Base-by-base conservation (phyloP, 2,888 invertebrate genomes). In the Epiblema foenella region DNA sequence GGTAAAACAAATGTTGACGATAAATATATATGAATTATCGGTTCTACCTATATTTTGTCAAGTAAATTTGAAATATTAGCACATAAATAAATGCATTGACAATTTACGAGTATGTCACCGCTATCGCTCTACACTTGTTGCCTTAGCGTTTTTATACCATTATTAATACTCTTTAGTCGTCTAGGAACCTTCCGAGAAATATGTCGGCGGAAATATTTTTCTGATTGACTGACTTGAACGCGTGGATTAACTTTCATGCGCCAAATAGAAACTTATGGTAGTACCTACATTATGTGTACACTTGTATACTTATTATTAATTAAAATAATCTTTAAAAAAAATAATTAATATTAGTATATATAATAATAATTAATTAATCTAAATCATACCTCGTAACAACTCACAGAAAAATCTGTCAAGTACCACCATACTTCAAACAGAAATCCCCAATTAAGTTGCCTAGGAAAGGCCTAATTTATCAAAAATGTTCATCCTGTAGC, bases 401-500 rank as follows among this genome's bases (percentile, higher is more conserved):
- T 17, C 10, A 51, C 51, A 51, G 17, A 17, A 51, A 18, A 1
- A 51, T 18, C 9, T 11, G 4, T 57, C 33, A 33, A 10, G 0
- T 57, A 33, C 4, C 5, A 17, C 1, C 33, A 10, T 29, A 46
- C n/a, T 4, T 8, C 29, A 29, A 56, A 10, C 29, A 15, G 29
- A n/a, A 33, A 46, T n/a, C 8, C n/a, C n/a, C 15, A 29, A 56
- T 42, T 24, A 18, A n/a, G 0, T 39, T 1, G 18, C 18, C 42
- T 20, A 20, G 46, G 46, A 11, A 39, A 9, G 20, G 8, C n/a
- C 3, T 52, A 54, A 54, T n/a, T 64, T 15, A 11, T 68, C 54
- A 59, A 64, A 62, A 65, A 64, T 42, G 68, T 58, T 74, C 85
- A 81, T 33, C 80, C 84, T 83, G 81, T 86, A 75, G 69, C 74